Base-by-base conservation (phyloP, 2,888 invertebrate species). In the Iphiclides podalirius region DNA sequence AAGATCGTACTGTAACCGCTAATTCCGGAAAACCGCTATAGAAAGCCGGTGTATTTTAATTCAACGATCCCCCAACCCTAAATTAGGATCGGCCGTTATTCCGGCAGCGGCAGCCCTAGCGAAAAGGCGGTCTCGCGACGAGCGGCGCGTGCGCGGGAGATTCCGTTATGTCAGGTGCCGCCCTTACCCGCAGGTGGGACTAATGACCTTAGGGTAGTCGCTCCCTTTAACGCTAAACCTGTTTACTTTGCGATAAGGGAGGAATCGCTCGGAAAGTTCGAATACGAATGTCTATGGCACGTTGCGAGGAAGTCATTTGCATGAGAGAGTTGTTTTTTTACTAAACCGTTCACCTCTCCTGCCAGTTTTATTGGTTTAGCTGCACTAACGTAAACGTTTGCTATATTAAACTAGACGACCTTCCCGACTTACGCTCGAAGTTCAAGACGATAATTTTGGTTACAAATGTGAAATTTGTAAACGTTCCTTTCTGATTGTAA, bases 151-250 rank as follows among this genome's bases (percentile, higher is more conserved):
- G 83, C 74, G 72, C 64, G 9, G 33, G 44, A 59, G 66, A 64
- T 70, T 74, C 81, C 79, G 82, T 77, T 79, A 76, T 75, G 78
- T 82, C 84, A 83, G 82, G 84, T 83, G 71, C 55, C 59, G 33
- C 59, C 54, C 47, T 41, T 16, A 20, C 40, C 47, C 52, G 47
- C 53, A 48, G 49, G 52, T 54, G 52, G 50, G 47, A 26, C 40
- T 54, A 52, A 54, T 43, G 48, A 52, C 52, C 49, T 53, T 53
- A 51, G 52, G 46, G 46, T 48, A 41, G 39, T 47, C 46, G 41
- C 38, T 33, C 43, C 48, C 42, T 36, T 31, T n/a, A n/a, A n/a
- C n/a, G n/a, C n/a, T n/a, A n/a, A 31, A n/a, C 28, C 28, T 28
- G 28, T 28, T 2, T 9, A 28, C n/a, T n/a, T n/a, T n/a, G n/a